A percentile compares a stretch with the other conserved stretches of the same genome.
These are phyloP conservation scores for Drosophila orosa DNA, from an alignment of 1,140 invertebrate species.

Conservation along the genomic window DNA sequence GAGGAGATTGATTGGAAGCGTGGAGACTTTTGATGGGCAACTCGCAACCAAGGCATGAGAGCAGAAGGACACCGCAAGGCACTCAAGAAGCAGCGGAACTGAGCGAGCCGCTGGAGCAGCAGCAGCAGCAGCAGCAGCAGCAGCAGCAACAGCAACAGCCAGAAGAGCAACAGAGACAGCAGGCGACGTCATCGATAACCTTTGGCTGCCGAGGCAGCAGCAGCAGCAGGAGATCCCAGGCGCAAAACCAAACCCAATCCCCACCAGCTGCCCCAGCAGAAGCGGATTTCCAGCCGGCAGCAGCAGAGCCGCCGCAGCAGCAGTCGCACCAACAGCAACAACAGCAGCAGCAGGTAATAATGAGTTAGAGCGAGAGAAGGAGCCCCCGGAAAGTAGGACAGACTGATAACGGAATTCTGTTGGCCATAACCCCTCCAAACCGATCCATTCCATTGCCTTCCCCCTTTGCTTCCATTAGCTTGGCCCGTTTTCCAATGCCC, in stretches of 20 bases:
- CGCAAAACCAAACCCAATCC: slow-evolving; percentile 14
- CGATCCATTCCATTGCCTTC: slow-evolving; percentile 4
- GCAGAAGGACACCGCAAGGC: slow-evolving; percentile 45
- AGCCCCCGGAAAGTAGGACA: slow-evolving; percentile 19
- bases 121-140: slow-evolving; percentile 33
- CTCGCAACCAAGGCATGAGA: slow-evolving; percentile 46
- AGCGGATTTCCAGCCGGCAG: slow-evolving; percentile 14
- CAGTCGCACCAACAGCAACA: slow-evolving; percentile 17
- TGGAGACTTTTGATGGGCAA: slow-evolving; percentile 60
- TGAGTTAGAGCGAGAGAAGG: slow-evolving; percentile 9
- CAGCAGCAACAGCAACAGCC: slow-evolving; percentile 16
- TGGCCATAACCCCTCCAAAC: slow-evolving; percentile 6
- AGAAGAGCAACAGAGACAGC: slow-evolving; percentile 24
- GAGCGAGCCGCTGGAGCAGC: slow-evolving; percentile 32
- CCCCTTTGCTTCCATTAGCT: not conserved
- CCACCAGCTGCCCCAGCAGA: slow-evolving; percentile 8
- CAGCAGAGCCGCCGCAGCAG: slow-evolving; percentile 8
- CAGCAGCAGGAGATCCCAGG: slow-evolving; percentile 24
- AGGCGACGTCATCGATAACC: slow-evolving; percentile 13
- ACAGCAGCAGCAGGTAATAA: slow-evolving; percentile 36
- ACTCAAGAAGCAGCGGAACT: slow-evolving; percentile 36
- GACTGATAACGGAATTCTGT: slow-evolving; percentile 39
- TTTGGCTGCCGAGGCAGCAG: slow-evolving; percentile 25
- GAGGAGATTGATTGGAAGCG: slow-evolving; percentile 36
- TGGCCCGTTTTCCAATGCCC: slow-evolving; percentile 13